Conservation (phyloP, 2,113 vertebrate species). For the Chaetops frenatus region DNA sequence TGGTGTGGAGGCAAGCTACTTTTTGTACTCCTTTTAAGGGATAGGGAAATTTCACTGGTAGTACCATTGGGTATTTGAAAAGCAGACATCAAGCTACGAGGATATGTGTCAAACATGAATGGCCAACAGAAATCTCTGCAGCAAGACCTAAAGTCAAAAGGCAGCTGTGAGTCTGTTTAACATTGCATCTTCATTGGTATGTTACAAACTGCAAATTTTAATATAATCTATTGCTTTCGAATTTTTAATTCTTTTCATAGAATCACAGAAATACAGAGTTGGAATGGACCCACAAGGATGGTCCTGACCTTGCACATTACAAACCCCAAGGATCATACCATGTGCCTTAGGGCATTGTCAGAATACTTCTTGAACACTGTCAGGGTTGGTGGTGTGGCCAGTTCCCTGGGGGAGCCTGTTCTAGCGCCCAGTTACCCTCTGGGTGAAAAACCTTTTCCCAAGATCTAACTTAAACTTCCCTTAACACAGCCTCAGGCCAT, state of each 20-base stretch:
- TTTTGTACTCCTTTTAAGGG: background rate
- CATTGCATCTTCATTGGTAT: background rate
- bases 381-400: background rate
- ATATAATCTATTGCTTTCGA: background rate
- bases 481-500: background rate
- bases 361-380: background rate
- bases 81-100: background rate
- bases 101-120: background rate
- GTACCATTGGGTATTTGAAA: background rate
- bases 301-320: background rate
- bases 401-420: background rate
- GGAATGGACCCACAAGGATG: background rate
- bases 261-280: background rate
- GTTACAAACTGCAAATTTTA: background rate
- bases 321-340: background rate
- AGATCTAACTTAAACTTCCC: background rate
- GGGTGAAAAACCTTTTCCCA: background rate
- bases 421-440: background rate
- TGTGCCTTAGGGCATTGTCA: fast-evolving
- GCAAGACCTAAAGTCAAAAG: background rate
- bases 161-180: background rate
- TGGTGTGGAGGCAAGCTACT: background rate
- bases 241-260: background rate
- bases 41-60: background rate
- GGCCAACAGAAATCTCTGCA: background rate